phyloP scores from a whole-genome alignment of 2,797 vertebrate genomes.

The Gymnothorax reevesii region DNA sequence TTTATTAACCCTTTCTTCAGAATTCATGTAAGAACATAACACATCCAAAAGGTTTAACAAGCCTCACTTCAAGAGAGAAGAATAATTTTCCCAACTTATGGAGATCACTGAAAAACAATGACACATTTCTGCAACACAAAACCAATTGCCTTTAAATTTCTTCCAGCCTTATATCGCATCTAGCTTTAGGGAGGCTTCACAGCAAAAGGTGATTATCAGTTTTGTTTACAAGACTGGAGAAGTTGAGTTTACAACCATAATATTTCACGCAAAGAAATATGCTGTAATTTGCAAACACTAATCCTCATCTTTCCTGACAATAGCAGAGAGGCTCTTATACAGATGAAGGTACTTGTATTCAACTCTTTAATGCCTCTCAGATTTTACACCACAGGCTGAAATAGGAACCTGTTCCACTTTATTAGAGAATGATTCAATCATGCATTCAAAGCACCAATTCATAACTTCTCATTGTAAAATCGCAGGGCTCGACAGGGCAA shows the following conservation, averaged over 20 bases:
- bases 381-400: constrained; percentile 10
- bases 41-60: not conserved
- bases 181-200: not conserved
- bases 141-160: not conserved
- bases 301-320: not conserved
- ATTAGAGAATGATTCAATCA: not conserved
- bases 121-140: not conserved
- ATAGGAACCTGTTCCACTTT: not conserved
- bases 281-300: not conserved
- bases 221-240: not conserved
- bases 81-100: not conserved
- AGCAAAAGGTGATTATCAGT: not conserved
- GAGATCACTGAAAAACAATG: not conserved
- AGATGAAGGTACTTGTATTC: not conserved
- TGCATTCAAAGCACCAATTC: not conserved
- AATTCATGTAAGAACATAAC: not conserved
- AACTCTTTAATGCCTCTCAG: not conserved
- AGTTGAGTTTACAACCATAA: not conserved
- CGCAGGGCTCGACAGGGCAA: not conserved
- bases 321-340: not conserved
- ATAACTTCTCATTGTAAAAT: not conserved
- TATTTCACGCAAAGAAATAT: not conserved
- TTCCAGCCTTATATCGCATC: not conserved
- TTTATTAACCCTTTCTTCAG: not conserved
- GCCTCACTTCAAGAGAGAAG: not conserved